These are phyloP conservation scores for Murina feae DNA, from an alignment of 2,113 vertebrate genomes.

Conservation along the genomic window DNA sequence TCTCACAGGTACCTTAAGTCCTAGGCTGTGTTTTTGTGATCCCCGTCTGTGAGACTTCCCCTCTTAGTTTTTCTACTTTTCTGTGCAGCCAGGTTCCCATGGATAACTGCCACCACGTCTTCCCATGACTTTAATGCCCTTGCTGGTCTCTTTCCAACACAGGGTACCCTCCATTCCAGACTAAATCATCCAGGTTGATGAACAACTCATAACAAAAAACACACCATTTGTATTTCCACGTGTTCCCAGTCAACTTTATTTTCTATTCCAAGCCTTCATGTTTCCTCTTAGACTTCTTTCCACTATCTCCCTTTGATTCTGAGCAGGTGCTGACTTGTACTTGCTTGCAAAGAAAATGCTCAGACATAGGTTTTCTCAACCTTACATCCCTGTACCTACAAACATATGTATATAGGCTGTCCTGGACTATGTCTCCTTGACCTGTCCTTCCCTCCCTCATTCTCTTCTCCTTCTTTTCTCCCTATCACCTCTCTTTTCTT, in stretches of 20 bases:
- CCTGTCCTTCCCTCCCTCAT: too few species aligned
- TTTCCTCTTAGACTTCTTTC: neutral
- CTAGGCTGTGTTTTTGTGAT: neutral
- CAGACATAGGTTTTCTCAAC: neutral
- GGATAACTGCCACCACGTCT: too few species aligned
- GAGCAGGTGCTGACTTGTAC: too few species aligned
- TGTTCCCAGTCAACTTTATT: neutral
- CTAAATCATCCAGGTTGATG: neutral
- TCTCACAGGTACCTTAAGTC: neutral
- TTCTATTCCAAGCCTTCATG: neutral
- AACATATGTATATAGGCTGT: neutral
- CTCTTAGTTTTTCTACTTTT: neutral
- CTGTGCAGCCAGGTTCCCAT: fast-evolving
- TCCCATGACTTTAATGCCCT: neutral
- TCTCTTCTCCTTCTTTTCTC: neutral
- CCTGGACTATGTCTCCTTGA: neutral
- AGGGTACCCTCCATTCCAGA: neutral
- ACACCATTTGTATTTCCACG: fast-evolving
- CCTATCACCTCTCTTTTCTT: neutral
- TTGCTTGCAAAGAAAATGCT: neutral
- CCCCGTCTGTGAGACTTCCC: neutral
- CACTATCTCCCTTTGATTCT: neutral
- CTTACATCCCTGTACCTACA: neutral
- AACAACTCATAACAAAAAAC: neutral
- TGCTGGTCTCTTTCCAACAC: neutral